These are phyloP conservation scores for Leuctra nigra DNA, from an alignment of 2,888 invertebrate genomes.

Conservation along the genomic window DNA sequence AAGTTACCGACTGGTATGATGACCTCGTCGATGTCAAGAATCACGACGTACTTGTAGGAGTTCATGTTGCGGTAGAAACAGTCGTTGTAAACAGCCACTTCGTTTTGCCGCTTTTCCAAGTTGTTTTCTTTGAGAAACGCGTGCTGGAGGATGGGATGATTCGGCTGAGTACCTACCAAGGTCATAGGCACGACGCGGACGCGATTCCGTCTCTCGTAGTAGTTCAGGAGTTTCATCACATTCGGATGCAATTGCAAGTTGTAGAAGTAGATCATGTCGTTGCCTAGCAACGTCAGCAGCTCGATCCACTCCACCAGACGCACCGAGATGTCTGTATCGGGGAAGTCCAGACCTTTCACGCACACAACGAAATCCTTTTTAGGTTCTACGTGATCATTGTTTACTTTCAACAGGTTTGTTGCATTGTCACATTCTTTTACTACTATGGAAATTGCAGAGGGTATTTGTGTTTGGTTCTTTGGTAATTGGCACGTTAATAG, in stretches of 20 bases:
- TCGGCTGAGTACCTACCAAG: constrained; percentile 40
- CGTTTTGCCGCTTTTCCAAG: constrained; percentile 41
- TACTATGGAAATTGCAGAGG: constrained; percentile 36
- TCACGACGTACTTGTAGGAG: constrained; percentile 37
- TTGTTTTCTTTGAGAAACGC: constrained; percentile 37
- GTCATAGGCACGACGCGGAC: constrained; percentile 35
- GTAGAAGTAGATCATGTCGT: constrained; percentile 41
- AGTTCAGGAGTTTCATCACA: constrained; percentile 35
- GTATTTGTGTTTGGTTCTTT: constrained; percentile 25
- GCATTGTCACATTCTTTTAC: constrained; percentile 35
- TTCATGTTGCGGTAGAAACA: constrained; percentile 41
- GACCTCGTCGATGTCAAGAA: constrained; percentile 44
- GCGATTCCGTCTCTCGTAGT: constrained; percentile 32
- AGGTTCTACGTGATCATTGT: constrained; percentile 32
- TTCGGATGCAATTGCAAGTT: constrained; percentile 40
- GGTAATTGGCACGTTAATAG: constrained; percentile 37
- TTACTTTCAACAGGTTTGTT: constrained; percentile 35
- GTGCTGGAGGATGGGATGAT: constrained; percentile 34
- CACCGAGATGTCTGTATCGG: constrained; percentile 37
- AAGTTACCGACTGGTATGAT: constrained; percentile 37
- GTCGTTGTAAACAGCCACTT: constrained; percentile 44
- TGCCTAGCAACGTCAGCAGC: constrained; percentile 39
- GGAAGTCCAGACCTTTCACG: constrained; percentile 43
- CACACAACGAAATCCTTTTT: constrained; percentile 39
- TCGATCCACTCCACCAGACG: constrained; percentile 44